Percentiles rank a stretch among this genome's conserved stretches.
These are phyloP conservation scores for Uropsilus gracilis DNA, from an alignment of 2,113 vertebrate genomes.

Conservation along the genomic window DNA sequence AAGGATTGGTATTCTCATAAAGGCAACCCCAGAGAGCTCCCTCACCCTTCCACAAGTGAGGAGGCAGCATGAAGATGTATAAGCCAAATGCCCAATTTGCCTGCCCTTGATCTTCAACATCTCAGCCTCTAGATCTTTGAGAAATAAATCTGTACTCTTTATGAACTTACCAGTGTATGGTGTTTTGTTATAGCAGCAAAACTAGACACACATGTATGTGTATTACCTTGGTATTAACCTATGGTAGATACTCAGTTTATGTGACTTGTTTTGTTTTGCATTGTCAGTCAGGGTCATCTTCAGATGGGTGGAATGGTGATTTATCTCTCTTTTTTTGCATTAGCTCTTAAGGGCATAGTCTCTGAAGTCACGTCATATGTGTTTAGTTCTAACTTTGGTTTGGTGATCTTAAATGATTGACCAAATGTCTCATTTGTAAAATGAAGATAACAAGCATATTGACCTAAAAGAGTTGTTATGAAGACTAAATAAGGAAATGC, in stretches of 20 bases:
- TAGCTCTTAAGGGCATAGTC: not conserved
- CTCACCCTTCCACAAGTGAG: not conserved
- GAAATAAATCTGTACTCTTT: not conserved
- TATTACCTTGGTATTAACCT: not conserved
- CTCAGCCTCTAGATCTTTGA: not conserved
- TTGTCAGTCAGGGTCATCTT: not conserved
- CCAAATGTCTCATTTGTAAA: not conserved
- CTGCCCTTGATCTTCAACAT: not conserved
- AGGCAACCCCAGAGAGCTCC: not conserved
- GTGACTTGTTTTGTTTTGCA: not conserved
- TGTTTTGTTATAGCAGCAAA: not conserved
- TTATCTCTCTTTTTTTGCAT: not conserved
- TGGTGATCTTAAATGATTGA: not conserved
- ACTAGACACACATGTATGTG: not conserved
- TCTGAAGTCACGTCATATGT: not conserved
- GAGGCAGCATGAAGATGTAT: not conserved
- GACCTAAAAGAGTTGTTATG: not conserved
- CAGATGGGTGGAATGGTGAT: not conserved
- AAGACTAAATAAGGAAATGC: not conserved
- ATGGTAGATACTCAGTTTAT: not conserved
- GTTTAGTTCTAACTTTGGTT: not conserved
- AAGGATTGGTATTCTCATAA: not conserved
- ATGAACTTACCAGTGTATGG: not conserved
- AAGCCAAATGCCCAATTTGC: not conserved
- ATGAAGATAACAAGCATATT: not conserved